Percentiles rank a stretch among this genome's conserved stretches.
These are phyloP conservation scores for Tokudaia tokunoshimensis DNA, from an alignment of 2,797 vertebrate species.

Conservation along the genomic window DNA sequence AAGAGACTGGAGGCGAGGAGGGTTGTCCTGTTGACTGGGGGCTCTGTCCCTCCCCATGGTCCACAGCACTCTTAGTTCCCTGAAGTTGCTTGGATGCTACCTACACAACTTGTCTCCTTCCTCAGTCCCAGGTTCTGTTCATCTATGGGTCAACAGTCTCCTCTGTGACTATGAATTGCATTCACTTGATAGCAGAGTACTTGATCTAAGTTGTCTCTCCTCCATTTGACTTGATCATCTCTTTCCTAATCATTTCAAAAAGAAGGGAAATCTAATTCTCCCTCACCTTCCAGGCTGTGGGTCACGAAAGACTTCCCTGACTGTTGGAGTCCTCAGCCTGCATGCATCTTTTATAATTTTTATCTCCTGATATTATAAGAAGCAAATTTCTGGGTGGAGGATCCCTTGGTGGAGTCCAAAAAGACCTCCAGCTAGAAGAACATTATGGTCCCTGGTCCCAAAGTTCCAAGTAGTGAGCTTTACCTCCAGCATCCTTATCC, in stretches of 20 bases:
- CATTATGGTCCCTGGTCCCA: no score
- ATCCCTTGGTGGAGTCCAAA: not conserved
- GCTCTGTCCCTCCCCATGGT: not conserved
- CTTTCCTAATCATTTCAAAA: not conserved
- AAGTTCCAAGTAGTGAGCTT: not conserved
- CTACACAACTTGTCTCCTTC: not conserved
- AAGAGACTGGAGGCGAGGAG: not conserved
- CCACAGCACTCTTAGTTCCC: not conserved
- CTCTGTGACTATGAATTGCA: not conserved
- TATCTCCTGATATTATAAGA: not conserved
- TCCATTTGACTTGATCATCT: not conserved
- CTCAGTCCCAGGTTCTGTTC: rapidly evolving
- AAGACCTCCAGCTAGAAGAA: not conserved
- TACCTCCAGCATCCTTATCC: rapidly evolving
- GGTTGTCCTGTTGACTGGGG: not conserved
- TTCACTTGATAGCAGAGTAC: not conserved
- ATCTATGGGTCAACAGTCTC: not conserved
- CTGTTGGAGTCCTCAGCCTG: not conserved
- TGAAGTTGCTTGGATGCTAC: not conserved
- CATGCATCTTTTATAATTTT: not conserved
- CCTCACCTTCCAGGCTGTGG: not conserved
- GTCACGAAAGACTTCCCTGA: not conserved
- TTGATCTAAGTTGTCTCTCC: not conserved
- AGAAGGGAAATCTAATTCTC: not conserved
- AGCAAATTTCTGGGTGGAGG: not conserved